Percentiles rank a stretch among this genome's conserved stretches.
These are phyloP conservation scores for Drosophila obscura DNA, from an alignment of 1,140 invertebrate species.

Conservation along the genomic window DNA sequence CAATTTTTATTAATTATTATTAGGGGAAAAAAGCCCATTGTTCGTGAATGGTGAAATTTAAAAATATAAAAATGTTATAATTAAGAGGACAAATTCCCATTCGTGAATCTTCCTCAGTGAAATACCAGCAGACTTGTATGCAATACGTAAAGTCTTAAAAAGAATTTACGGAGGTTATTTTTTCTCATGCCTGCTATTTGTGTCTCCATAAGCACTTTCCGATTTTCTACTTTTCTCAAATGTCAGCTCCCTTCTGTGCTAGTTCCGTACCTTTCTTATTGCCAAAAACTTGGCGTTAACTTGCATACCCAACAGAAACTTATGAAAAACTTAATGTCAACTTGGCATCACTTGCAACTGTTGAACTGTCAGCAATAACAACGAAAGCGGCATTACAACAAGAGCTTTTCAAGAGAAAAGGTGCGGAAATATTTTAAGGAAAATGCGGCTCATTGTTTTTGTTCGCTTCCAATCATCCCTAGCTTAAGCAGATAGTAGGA, in stretches of 20 bases:
- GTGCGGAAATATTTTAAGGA: slow-evolving; percentile 25
- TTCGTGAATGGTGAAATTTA: background rate
- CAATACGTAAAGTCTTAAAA: too few species aligned
- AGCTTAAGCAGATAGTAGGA: background rate
- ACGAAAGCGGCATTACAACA: slow-evolving; percentile 3
- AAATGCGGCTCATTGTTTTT: too few species aligned
- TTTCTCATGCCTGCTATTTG: background rate
- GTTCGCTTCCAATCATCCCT: too few species aligned
- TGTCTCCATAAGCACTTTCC: background rate
- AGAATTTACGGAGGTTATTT: background rate
- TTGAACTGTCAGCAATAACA: slow-evolving; percentile 32
- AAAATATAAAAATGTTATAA: slow-evolving; percentile 1
- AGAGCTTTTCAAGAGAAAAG: slow-evolving; percentile 15
- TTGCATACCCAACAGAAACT: slow-evolving; percentile 24
- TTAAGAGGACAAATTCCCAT: background rate
- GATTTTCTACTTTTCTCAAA: slow-evolving; percentile 19
- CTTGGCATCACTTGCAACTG: slow-evolving; percentile 57
- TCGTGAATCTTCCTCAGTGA: too few species aligned
- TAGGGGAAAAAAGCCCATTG: too few species aligned
- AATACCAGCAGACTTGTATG: too few species aligned
- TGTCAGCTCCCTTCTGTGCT: slow-evolving; percentile 35
- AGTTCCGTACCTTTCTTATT: slow-evolving; percentile 19
- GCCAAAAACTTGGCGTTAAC: background rate
- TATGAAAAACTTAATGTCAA: slow-evolving; percentile 61
- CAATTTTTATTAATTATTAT: too few species aligned